Percentiles rank a stretch among this genome's conserved stretches.
These are phyloP conservation scores for Cheumatopsyche charites DNA, from an alignment of 1,140 invertebrate genomes.

Conservation along the genomic window DNA sequence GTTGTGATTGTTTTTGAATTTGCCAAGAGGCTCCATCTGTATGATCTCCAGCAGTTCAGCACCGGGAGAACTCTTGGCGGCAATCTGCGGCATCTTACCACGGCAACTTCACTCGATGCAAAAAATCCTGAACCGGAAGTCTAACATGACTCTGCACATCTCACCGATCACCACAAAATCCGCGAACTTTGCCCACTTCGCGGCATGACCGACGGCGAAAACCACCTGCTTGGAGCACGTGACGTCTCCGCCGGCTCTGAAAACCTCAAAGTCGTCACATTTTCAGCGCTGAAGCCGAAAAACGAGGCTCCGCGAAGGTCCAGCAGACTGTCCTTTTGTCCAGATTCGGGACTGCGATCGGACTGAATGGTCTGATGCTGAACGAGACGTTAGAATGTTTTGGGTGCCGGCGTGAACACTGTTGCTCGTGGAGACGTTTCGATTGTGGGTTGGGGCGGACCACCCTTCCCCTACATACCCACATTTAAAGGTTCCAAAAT, in stretches of 20 bases:
- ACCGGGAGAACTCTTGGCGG: conserved; percentile 40
- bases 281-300: too few species aligned
- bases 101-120: not conserved
- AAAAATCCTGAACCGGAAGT: too few species aligned
- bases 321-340: too few species aligned
- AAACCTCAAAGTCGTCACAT: too few species aligned
- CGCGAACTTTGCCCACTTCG: too few species aligned
- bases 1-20: conserved; percentile 60
- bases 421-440: conserved; percentile 25
- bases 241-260: too few species aligned
- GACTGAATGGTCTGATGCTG: not conserved
- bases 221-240: not conserved
- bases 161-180: too few species aligned
- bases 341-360: not conserved
- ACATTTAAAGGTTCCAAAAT: too few species aligned
- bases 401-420: conserved; percentile 30
- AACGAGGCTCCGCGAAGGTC: too few species aligned
- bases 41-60: conserved; percentile 55
- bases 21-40: conserved; percentile 61
- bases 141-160: too few species aligned
- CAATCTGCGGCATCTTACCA: conserved; percentile 46
- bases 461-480: not conserved
- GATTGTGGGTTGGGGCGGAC: not conserved
- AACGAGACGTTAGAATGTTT: conserved; percentile 34
- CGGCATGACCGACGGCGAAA: too few species aligned